Evolutionary conservation across 1,140 invertebrate species (phyloP), one percentile per base, ranked within the genome.

Genomic region (Heliconius himera): DNA sequence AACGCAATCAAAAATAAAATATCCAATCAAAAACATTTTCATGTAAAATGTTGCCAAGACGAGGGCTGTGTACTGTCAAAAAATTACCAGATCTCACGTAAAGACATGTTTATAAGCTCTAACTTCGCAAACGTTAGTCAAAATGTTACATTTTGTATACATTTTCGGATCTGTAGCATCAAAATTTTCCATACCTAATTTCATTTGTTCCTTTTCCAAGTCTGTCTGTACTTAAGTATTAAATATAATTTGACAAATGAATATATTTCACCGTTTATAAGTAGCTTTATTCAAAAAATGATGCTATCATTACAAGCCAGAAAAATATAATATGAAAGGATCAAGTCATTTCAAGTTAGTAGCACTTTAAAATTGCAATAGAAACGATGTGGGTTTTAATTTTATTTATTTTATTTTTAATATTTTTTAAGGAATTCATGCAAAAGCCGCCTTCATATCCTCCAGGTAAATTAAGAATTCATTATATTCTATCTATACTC

Each of bases 341-440:
- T 26, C 20, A 29, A 29, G 29, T 29, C 60, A 5, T 26, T 73
- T 70, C 76, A 77, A 54, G 78, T 80, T 83, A 80, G 76, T 70
- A 36, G 20, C 16, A 26, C 74, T 60, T 76, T 38, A 49, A 46
- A 54, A 70, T 54, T 41, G 18, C 70, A 81, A 60, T 75, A 66
- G 81, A 82, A 80, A 49, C 70, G 76, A 90, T 90, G 86, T 90
- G 83, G 88, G 36, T 78, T 26, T 72, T 88, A 70, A 76, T 87
- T 26, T 77, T 87, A 76, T 83, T 84, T 70, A 81, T 88, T 78
- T 80, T 85, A 79, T 76, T 90, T 33, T 26, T 87, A 29, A 80
- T 83, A 20, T 72, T 88, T 26, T 74, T 85, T 18, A 85, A 76
- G 71, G 73, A 83, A 13, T 41, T 72, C 26, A 80, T 82, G 60